These are phyloP conservation scores for Emmelina monodactyla DNA, from an alignment of 2,888 invertebrate species.

Conservation along the genomic window DNA sequence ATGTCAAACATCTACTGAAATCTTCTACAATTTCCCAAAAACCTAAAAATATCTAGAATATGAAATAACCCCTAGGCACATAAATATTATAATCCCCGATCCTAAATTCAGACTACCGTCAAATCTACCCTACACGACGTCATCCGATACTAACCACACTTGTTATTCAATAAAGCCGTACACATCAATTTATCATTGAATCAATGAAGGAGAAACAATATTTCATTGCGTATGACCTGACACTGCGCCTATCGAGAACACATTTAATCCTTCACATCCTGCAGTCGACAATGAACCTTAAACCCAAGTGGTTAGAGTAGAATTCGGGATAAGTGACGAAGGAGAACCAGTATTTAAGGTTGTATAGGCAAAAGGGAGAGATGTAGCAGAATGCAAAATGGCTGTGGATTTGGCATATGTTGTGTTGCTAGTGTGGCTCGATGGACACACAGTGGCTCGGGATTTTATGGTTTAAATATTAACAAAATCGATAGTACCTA, in stretches of 20 bases:
- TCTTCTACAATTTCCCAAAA: slow-evolving; percentile 43
- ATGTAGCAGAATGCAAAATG: slow-evolving; percentile 58
- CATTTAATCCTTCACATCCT: slow-evolving; percentile 28
- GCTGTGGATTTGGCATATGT: slow-evolving; percentile 66
- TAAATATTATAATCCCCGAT: too few relatives aligned
- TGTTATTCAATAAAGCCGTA: slow-evolving; percentile 61
- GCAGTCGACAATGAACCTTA: slow-evolving; percentile 14
- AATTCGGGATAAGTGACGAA: too few relatives aligned
- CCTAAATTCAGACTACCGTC: too few relatives aligned
- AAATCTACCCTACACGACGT: too few relatives aligned
- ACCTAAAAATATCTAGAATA: too few relatives aligned
- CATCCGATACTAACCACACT: too few relatives aligned
- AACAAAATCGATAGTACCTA: too few relatives aligned
- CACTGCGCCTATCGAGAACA: too few relatives aligned
- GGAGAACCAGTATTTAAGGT: slow-evolving; percentile 21
- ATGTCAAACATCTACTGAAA: slow-evolving; percentile 19
- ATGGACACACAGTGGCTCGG: too few relatives aligned
- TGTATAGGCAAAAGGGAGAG: slow-evolving; percentile 61
- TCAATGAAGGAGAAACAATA: slow-evolving; percentile 65
- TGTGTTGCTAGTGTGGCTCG: too few relatives aligned
- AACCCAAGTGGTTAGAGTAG: slow-evolving; percentile 9
- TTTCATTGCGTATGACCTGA: slow-evolving; percentile 53
- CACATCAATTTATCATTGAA: slow-evolving; percentile 61
- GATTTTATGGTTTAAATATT: too few relatives aligned
- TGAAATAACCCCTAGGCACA: too few relatives aligned